Conservation (phyloP, 2,113 vertebrate species). For the Strigops habroptila region DNA sequence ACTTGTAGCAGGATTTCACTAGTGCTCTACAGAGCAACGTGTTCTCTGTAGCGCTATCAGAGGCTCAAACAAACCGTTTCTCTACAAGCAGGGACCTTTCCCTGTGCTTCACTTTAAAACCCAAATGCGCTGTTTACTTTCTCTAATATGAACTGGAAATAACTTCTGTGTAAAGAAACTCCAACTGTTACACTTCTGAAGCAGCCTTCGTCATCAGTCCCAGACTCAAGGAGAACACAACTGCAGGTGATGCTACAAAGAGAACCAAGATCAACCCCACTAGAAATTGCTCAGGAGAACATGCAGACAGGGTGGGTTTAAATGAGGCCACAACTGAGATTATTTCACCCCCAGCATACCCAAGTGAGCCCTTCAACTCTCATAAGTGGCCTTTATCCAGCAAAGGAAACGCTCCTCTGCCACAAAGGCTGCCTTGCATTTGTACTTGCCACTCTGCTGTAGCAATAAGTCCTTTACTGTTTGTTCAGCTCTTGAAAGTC, state of each 20-base stretch:
- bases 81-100: constrained; percentile 12
- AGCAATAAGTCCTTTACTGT: constrained; percentile 45
- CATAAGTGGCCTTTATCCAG: not conserved
- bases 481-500: constrained; percentile 62
- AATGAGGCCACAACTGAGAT: not conserved
- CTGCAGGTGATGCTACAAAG: not conserved
- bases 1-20: constrained; percentile 11
- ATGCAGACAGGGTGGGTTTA: not conserved
- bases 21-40: not conserved
- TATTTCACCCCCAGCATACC: not conserved
- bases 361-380: not conserved
- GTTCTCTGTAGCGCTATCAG: not conserved
- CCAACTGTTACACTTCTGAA: constrained; percentile 42
- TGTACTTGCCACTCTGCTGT: not conserved
- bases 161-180: constrained; percentile 18
- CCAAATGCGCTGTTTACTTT: constrained; percentile 4
- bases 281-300: constrained; percentile 35
- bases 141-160: constrained; percentile 29
- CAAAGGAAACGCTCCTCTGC: not conserved
- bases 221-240: not conserved
- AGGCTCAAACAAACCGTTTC: constrained; percentile 2
- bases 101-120: not conserved
- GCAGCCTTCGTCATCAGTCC: not conserved
- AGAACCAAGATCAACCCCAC: not conserved
- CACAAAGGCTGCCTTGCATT: constrained; percentile 12